phyloP scores from a whole-genome alignment of 2,888 invertebrate species.

The Ecliptopera silaceata region DNA sequence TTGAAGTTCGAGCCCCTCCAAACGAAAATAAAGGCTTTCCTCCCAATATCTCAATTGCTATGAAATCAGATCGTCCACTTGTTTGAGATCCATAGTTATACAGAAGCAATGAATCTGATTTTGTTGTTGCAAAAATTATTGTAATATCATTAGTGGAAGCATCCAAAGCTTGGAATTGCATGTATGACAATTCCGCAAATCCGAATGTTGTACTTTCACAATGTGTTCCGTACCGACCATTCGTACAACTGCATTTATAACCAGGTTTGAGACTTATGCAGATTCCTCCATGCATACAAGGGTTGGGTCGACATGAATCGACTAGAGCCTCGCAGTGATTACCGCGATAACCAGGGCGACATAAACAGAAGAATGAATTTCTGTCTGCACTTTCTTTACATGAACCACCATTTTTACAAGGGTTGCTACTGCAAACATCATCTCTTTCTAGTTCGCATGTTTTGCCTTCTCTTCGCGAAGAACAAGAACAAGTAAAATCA shows the following conservation, averaged over 20 bases:
- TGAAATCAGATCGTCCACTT: slow-evolving; percentile 95
- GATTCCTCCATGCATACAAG: slow-evolving; percentile 94
- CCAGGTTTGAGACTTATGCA: slow-evolving; percentile 95
- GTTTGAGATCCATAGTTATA: slow-evolving; percentile 96
- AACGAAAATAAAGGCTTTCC: slow-evolving; percentile 95
- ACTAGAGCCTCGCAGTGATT: slow-evolving; percentile 94
- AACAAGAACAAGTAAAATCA: slow-evolving; percentile 93
- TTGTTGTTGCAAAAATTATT: slow-evolving; percentile 94
- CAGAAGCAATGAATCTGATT: slow-evolving; percentile 92
- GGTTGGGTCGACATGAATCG: slow-evolving; percentile 95
- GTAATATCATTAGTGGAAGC: slow-evolving; percentile 95
- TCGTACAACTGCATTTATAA: slow-evolving; percentile 92
- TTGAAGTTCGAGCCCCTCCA: slow-evolving; percentile 94
- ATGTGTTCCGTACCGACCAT: slow-evolving; percentile 94
- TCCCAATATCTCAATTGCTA: slow-evolving; percentile 93
- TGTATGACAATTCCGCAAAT: slow-evolving; percentile 94
- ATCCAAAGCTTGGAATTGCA: slow-evolving; percentile 93
- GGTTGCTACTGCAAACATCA: slow-evolving; percentile 92
- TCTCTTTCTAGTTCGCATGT: slow-evolving; percentile 92
- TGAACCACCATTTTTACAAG: slow-evolving; percentile 95
- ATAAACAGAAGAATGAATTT: slow-evolving; percentile 95
- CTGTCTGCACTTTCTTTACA: slow-evolving; percentile 94
- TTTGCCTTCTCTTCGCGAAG: slow-evolving; percentile 90
- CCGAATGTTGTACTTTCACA: slow-evolving; percentile 96
- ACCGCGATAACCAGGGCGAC: slow-evolving; percentile 95